Percentiles rank a stretch among this genome's conserved stretches.
Conservation (phyloP, 53 echinoderm and acorn worm species). For the Stichopus horrens region DNA sequence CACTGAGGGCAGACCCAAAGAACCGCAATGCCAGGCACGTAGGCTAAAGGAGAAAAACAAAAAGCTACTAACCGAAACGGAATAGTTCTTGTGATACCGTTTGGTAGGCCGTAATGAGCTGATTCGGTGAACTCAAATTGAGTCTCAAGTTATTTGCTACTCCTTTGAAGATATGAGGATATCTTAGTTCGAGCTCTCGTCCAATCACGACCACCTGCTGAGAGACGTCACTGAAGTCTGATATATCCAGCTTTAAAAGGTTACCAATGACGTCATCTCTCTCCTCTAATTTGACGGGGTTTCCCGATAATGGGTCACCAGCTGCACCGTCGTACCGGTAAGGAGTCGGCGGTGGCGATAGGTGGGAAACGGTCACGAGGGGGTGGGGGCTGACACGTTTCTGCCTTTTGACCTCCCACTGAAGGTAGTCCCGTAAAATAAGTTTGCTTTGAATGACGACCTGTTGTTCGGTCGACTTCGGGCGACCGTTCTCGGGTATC, state of each 20-base stretch:
- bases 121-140: constrained; percentile 28
- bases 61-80: constrained; percentile 29
- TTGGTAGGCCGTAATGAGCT: constrained; percentile 20
- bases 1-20: too few relatives aligned
- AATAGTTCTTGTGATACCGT: constrained; percentile 32
- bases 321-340: background rate
- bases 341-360: background rate
- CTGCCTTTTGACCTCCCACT: constrained; percentile 8
- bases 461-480: constrained; percentile 32
- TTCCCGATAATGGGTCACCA: background rate
- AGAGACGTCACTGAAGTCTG: constrained; percentile 19
- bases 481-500: constrained; percentile 16
- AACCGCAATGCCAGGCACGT: too few relatives aligned
- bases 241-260: constrained; percentile 20
- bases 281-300: background rate
- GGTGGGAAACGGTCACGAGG: constrained; percentile 21
- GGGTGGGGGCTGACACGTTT: background rate
- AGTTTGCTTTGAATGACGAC: constrained; percentile 21
- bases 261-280: constrained; percentile 24
- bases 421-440: constrained; percentile 26
- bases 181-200: constrained; percentile 21
- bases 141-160: constrained; percentile 29
- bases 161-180: constrained; percentile 32
- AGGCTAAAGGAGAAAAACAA: too few relatives aligned
- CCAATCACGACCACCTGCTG: constrained; percentile 27